Conservation (phyloP, 2,113 vertebrate genomes). For the Semnopithecus entellus region DNA sequence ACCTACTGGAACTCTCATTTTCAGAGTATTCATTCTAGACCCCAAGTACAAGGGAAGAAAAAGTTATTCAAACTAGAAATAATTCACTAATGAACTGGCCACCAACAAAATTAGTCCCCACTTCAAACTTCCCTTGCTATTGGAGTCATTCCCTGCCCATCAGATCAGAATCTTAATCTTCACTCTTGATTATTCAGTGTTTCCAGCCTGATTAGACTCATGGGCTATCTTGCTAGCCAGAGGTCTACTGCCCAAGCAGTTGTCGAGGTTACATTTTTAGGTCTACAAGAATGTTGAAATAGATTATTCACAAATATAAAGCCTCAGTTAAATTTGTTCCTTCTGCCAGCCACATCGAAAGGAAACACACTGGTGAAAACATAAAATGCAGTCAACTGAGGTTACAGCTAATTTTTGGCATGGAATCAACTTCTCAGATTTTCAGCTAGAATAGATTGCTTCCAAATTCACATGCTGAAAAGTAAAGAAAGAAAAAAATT, state of each 20-base stretch:
- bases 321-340: background rate
- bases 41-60: background rate
- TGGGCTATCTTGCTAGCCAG: background rate
- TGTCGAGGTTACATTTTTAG: background rate
- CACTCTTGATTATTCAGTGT: background rate
- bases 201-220: background rate
- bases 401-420: background rate
- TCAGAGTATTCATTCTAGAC: background rate
- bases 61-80: background rate
- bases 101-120: background rate
- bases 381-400: constrained; percentile 25
- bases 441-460: constrained; percentile 3
- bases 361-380: background rate
- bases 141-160: background rate
- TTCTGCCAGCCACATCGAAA: constrained; percentile 15
- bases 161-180: background rate
- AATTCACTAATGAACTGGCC: background rate
- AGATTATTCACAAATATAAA: background rate
- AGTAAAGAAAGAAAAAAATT: background rate
- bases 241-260: background rate
- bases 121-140: background rate
- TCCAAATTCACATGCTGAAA: constrained; percentile 39
- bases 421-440: background rate
- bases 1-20: background rate
- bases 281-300: background rate